A percentile compares a stretch with the other conserved stretches of the same genome.
These are phyloP conservation scores for Pollimyrus isidori DNA, from an alignment of 2,113 vertebrate species.

Conservation along the genomic window DNA sequence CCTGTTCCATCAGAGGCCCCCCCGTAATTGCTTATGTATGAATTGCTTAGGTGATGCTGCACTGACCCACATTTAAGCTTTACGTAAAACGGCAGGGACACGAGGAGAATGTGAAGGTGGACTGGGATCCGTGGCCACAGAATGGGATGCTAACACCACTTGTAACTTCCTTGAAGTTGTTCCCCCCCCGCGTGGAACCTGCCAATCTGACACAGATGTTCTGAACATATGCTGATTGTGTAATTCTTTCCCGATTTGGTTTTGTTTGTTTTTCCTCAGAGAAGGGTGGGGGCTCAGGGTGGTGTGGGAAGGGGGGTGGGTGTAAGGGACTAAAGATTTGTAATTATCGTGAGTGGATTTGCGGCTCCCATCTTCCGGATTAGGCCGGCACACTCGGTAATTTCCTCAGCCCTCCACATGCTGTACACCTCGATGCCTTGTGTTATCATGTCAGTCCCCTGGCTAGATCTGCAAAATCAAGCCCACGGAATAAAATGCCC, in stretches of 20 bases:
- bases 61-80: conserved; percentile 18
- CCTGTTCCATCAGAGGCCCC: conserved; percentile 1
- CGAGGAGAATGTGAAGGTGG: not conserved
- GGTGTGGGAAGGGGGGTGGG: not conserved
- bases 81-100: not conserved
- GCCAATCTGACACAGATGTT: conserved; percentile 22
- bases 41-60: not conserved
- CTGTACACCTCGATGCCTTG: conserved; percentile 37
- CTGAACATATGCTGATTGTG: not conserved
- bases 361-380: conserved; percentile 46
- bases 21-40: conserved; percentile 16
- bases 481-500: conserved; percentile 23
- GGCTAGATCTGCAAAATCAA: conserved; percentile 30
- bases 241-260: conserved; percentile 30
- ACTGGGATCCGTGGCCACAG: not conserved
- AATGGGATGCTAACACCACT: not conserved
- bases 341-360: conserved; percentile 45
- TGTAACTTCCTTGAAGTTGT: not conserved
- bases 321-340: conserved; percentile 25
- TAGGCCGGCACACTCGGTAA: conserved; percentile 40
- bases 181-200: not conserved
- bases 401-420: conserved; percentile 35
- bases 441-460: conserved; percentile 42
- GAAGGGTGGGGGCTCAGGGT: not conserved
- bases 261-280: not conserved